Evolutionary conservation across 1,140 invertebrate species (phyloP).

Genomic region (Venturia canescens): DNA sequence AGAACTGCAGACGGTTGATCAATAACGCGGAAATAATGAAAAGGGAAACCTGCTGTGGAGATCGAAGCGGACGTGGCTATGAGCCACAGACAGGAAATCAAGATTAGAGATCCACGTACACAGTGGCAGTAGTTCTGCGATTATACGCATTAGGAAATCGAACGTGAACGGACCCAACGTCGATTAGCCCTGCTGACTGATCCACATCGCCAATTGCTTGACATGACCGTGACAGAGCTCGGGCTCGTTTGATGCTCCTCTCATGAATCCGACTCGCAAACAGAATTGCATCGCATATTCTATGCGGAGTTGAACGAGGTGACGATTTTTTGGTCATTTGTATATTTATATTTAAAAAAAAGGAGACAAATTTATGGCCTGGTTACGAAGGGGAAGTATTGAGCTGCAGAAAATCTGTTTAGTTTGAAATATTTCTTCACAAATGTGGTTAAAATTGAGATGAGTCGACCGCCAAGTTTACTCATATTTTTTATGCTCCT

Average conservation of each 20-base stretch:
- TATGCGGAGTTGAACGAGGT: too few relatives aligned
- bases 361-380: too few relatives aligned
- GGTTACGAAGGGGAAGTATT: too few relatives aligned
- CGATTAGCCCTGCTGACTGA: conserved; percentile 8
- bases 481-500: too few relatives aligned
- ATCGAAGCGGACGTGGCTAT: conserved; percentile 18
- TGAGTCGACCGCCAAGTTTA: too few relatives aligned
- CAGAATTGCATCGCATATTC: too few relatives aligned
- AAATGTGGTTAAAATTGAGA: too few relatives aligned
- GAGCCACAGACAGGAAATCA: background rate
- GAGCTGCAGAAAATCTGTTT: too few relatives aligned
- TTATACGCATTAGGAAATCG: background rate
- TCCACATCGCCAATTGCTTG: conserved; percentile 1
- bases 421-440: too few relatives aligned
- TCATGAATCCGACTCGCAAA: background rate
- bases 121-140: background rate
- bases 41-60: conserved; percentile 21
- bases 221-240: conserved; percentile 11
- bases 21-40: conserved; percentile 11
- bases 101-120: background rate
- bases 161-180: background rate
- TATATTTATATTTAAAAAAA: too few relatives aligned
- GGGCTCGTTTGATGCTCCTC: background rate
- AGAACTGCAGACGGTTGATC: background rate
- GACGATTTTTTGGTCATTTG: too few relatives aligned